Conservation (phyloP, 2,888 invertebrate species). For the Cremastinae sp. region DNA sequence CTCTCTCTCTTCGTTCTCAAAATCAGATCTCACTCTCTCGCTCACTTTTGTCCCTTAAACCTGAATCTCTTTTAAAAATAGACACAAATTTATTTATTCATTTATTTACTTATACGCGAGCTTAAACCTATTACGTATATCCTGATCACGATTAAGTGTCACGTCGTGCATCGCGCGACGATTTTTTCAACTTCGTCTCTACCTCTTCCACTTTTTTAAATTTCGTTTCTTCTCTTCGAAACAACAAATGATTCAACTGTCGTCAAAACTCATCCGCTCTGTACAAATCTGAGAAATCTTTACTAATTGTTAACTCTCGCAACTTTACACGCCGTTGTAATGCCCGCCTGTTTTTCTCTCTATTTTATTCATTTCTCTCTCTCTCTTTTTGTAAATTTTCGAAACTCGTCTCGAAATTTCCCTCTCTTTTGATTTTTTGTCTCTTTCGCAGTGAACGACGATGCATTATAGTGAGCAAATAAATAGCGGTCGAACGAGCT, state of each 20-base stretch:
- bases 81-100: slow-evolving; percentile 76
- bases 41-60: slow-evolving; percentile 55
- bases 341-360: slow-evolving; percentile 50
- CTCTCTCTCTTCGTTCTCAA: too few relatives aligned
- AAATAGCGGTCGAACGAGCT: slow-evolving; percentile 40
- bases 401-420: not conserved
- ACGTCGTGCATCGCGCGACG: slow-evolving; percentile 49
- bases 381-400: not conserved
- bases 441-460: slow-evolving; percentile 46
- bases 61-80: slow-evolving; percentile 78
- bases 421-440: slow-evolving; percentile 28
- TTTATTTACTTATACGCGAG: slow-evolving; percentile 61
- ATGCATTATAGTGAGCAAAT: slow-evolving; percentile 61
- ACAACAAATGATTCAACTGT: slow-evolving; percentile 43
- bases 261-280: slow-evolving; percentile 47
- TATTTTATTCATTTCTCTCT: not conserved
- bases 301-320: slow-evolving; percentile 37
- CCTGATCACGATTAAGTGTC: slow-evolving; percentile 77
- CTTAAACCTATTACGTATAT: slow-evolving; percentile 80
- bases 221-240: slow-evolving; percentile 18
- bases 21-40: slow-evolving; percentile 21
- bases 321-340: slow-evolving; percentile 50
- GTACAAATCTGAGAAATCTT: slow-evolving; percentile 32
- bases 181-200: slow-evolving; percentile 44
- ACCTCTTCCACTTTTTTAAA: not conserved